phyloP scores from a whole-genome alignment of 2,888 invertebrate species.

The Agapostemon virescens region DNA sequence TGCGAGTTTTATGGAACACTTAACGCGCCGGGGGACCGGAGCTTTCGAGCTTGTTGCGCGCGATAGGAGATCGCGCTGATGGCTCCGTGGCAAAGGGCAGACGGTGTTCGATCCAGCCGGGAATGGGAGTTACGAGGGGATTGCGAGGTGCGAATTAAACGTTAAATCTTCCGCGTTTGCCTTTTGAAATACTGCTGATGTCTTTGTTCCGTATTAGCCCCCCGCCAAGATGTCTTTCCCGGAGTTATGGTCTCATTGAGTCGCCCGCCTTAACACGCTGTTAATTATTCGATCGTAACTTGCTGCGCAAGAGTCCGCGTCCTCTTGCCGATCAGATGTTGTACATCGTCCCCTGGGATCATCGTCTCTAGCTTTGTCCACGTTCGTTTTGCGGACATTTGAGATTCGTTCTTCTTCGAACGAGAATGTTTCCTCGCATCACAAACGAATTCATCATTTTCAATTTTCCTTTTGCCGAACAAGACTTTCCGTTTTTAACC shows the following conservation, averaged over 20 bases:
- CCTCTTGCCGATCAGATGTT: not conserved
- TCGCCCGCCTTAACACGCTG: not conserved
- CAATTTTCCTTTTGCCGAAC: not conserved
- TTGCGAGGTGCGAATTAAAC: slow-evolving; percentile 46
- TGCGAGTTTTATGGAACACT: slow-evolving; percentile 53
- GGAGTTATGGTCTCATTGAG: not conserved
- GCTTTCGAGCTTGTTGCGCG: slow-evolving; percentile 46
- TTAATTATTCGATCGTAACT: not conserved
- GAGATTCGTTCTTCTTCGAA: too few relatives aligned
- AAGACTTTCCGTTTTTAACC: not conserved
- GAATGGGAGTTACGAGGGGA: slow-evolving; percentile 29
- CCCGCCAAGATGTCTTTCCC: not conserved
- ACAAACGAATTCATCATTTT: not conserved
- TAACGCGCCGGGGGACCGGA: slow-evolving; percentile 48
- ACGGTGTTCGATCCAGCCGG: slow-evolving; percentile 30
- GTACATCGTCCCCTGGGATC: not conserved
- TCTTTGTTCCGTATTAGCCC: not conserved
- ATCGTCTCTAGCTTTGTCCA: not conserved
- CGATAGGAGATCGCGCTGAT: slow-evolving; percentile 51
- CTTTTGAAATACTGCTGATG: slow-evolving; percentile 32
- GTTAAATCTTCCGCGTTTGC: not conserved
- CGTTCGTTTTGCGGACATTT: not conserved
- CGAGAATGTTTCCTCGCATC: too few relatives aligned
- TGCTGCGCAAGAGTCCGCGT: not conserved
- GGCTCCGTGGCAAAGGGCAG: slow-evolving; percentile 33